These are phyloP conservation scores for Spilosoma lubricipeda DNA, from an alignment of 2,888 invertebrate species.

Conservation along the genomic window DNA sequence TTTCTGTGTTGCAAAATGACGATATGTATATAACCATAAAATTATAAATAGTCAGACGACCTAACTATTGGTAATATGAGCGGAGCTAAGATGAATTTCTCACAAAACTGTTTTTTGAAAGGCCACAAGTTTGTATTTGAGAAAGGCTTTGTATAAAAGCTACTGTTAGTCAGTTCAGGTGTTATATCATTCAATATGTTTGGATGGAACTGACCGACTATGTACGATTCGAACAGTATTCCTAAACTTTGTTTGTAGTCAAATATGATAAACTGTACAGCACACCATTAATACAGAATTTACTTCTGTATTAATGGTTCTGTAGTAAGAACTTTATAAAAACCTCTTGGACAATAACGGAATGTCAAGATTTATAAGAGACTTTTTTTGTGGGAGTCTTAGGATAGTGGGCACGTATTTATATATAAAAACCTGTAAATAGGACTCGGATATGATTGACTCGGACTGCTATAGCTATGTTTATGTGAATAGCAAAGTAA, in stretches of 20 bases:
- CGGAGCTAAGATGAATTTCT: neutral
- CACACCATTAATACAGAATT: neutral
- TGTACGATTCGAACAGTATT: neutral
- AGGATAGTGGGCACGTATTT: no score
- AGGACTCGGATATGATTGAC: no score
- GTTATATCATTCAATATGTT: neutral
- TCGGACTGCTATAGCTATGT: neutral
- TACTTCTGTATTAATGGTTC: no score
- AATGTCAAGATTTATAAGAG: no score
- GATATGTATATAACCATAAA: neutral
- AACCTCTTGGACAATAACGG: neutral
- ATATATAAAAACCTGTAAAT: no score
- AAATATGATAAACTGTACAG: neutral
- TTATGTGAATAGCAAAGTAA: no score
- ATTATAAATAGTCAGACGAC: neutral
- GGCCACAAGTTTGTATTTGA: neutral
- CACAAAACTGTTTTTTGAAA: neutral
- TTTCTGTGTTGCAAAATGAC: conserved; percentile 27
- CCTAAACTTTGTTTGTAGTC: neutral
- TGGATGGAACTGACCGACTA: neutral
- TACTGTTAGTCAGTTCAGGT: neutral
- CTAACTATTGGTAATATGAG: neutral
- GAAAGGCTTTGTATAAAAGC: neutral
- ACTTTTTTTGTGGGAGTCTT: neutral
- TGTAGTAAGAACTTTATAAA: neutral